A percentile compares a stretch with the other conserved stretches of the same genome.
Conservation (phyloP, 1,140 invertebrate species). For the Ceratina japonica region DNA sequence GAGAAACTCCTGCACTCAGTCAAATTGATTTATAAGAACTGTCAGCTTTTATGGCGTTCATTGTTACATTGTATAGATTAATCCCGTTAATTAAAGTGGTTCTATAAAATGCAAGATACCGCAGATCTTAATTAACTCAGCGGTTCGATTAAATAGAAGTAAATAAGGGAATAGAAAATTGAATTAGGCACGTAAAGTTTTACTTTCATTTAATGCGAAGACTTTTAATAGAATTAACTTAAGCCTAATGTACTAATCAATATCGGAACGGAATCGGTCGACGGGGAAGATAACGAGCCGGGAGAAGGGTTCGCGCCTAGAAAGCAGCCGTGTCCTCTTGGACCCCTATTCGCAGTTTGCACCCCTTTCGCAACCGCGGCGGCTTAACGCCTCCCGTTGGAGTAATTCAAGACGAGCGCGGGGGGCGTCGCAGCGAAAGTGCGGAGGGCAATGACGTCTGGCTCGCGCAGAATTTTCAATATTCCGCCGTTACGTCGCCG, state of each 20-base stretch:
- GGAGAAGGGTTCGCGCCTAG: slow-evolving; percentile 1
- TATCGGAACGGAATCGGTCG: slow-evolving; percentile 38
- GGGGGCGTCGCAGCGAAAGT: not conserved
- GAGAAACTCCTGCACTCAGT: too few relatives aligned
- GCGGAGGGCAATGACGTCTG: slow-evolving; percentile 30
- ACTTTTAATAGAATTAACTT: too few relatives aligned
- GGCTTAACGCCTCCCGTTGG: slow-evolving; percentile 4
- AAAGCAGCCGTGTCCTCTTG: not conserved
- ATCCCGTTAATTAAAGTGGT: too few relatives aligned
- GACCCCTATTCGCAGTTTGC: slow-evolving; percentile 5
- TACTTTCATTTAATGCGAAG: too few relatives aligned
- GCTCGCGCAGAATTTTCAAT: slow-evolving; percentile 50
- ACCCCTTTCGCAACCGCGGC: slow-evolving; percentile 2
- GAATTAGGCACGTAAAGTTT: too few relatives aligned
- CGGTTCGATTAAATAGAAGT: too few relatives aligned
- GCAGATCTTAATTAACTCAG: too few relatives aligned
- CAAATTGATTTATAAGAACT: too few relatives aligned
- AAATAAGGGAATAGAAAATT: too few relatives aligned
- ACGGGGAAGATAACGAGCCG: slow-evolving; percentile 40
- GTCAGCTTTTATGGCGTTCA: too few relatives aligned
- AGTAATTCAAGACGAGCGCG: slow-evolving; percentile 40
- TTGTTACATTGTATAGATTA: too few relatives aligned
- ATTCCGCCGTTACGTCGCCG: slow-evolving; percentile 35
- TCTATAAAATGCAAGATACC: too few relatives aligned
- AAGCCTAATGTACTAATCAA: slow-evolving; percentile 22